Evolutionary conservation across 2,113 vertebrate species (phyloP).

Genomic region (Stegastes partitus): DNA sequence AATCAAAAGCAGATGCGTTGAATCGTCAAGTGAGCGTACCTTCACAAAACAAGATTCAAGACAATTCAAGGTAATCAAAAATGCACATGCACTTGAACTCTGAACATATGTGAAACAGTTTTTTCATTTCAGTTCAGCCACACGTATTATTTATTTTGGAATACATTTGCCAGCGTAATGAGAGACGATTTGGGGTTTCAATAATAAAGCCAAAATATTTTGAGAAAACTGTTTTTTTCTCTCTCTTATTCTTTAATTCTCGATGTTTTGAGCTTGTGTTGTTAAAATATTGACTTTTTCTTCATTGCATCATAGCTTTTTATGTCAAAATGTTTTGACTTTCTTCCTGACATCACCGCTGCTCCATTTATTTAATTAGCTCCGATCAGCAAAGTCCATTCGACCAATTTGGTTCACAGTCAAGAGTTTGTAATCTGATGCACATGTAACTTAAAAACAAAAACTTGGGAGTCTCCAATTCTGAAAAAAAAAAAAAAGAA

Average conservation of each 20-base stretch:
- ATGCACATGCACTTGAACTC: too few relatives aligned
- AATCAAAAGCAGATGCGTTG: background rate
- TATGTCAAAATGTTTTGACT: too few relatives aligned
- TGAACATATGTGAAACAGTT: too few relatives aligned
- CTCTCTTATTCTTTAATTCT: background rate
- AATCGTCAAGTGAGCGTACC: background rate
- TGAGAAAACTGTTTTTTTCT: background rate
- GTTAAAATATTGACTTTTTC: too few relatives aligned
- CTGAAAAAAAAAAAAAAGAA: background rate
- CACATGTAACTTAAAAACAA: background rate
- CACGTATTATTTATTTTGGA: too few relatives aligned
- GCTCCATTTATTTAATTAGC: too few relatives aligned
- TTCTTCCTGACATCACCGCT: too few relatives aligned
- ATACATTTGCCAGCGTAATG: background rate
- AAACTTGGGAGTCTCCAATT: background rate
- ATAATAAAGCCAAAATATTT: background rate
- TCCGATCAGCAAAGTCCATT: too few relatives aligned
- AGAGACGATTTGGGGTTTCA: background rate
- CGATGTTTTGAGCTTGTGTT: background rate
- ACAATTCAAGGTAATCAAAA: background rate
- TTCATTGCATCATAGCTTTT: too few relatives aligned
- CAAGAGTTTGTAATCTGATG: background rate
- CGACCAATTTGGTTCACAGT: too few relatives aligned
- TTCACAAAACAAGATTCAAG: background rate
- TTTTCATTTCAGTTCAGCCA: background rate